Evolutionary conservation across 2,888 invertebrate species (phyloP).

Genomic region (Vandiemenella viatica): DNA sequence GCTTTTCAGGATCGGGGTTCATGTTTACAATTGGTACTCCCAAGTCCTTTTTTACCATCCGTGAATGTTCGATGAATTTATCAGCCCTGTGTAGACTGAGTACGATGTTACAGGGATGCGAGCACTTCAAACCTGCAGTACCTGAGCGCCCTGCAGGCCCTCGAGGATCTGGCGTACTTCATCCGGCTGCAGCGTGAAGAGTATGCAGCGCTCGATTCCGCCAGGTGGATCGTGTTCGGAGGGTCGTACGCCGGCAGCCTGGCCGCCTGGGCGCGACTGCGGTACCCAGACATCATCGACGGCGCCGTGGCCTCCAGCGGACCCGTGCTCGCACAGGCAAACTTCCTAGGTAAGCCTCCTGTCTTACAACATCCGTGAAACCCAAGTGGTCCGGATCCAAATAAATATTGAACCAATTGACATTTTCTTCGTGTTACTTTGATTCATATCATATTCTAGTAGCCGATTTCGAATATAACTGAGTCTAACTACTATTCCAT

Average conservation of each 20-base stretch:
- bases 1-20: no score
- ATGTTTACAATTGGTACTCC: no score
- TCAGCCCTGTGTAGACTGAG: no score
- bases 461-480: no score
- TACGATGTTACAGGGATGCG: constrained; percentile 40
- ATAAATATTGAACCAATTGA: no score
- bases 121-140: constrained; percentile 41
- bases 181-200: background rate
- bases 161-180: constrained; percentile 52
- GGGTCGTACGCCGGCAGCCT: constrained; percentile 44
- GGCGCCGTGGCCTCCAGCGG: constrained; percentile 43
- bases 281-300: constrained; percentile 41
- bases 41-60: no score
- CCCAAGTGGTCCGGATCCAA: no score
- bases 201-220: background rate
- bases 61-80: no score
- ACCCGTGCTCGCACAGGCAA: constrained; percentile 38
- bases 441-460: no score
- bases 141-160: constrained; percentile 45
- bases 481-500: background rate
- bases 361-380: no score
- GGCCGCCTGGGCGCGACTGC: constrained; percentile 42
- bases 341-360: constrained; percentile 39
- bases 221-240: constrained; percentile 36
- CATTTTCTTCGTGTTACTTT: no score